A percentile compares a stretch with the other conserved stretches of the same genome.
phyloP scores from a whole-genome alignment of 1,140 invertebrate species.

The Monochamus saltuarius region DNA sequence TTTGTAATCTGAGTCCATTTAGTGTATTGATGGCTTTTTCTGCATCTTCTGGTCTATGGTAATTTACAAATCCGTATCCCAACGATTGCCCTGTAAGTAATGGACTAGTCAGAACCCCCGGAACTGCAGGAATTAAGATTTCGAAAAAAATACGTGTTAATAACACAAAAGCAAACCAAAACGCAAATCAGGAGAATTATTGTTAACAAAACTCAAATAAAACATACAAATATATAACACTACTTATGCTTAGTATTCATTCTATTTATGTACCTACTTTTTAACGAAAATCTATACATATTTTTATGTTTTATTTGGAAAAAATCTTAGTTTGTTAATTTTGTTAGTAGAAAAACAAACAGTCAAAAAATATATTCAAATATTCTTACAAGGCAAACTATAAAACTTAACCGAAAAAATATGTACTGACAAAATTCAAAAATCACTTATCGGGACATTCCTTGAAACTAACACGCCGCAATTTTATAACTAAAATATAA shows the following conservation, averaged over 20 bases:
- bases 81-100: constrained; percentile 88
- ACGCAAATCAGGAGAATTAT: constrained; percentile 10
- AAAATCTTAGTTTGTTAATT: background rate
- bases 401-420: too few relatives aligned
- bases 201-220: background rate
- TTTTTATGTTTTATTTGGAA: background rate
- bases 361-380: background rate
- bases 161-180: constrained; percentile 41
- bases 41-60: constrained; percentile 94
- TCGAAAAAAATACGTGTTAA: constrained; percentile 44
- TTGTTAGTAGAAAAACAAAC: background rate
- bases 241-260: too few relatives aligned
- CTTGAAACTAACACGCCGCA: too few relatives aligned
- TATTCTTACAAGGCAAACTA: too few relatives aligned
- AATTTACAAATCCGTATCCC: constrained; percentile 99
- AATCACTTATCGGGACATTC: too few relatives aligned
- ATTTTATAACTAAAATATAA: too few relatives aligned
- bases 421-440: too few relatives aligned
- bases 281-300: background rate
- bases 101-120: constrained; percentile 45
- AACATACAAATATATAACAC: too few relatives aligned
- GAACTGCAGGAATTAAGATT: constrained; percentile 44
- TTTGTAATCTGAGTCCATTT: constrained; percentile 95
- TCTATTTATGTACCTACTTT: too few relatives aligned
- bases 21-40: constrained; percentile 97